Evolutionary conservation across 2,888 invertebrate species (phyloP).

Genomic region (Luperina testacea): DNA sequence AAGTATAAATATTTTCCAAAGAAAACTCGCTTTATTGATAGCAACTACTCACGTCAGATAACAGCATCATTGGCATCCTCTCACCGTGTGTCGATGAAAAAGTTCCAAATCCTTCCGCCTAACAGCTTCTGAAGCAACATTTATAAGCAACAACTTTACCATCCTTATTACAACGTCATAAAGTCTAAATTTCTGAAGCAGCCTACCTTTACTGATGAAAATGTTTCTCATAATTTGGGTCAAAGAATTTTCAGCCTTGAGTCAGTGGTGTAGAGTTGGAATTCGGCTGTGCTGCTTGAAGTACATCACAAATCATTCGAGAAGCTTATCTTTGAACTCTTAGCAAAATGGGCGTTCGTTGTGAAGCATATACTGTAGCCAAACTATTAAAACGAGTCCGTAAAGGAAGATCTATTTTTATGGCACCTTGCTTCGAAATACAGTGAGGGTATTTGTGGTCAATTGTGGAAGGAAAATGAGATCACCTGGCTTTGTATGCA

Average conservation of each 20-base stretch:
- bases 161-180: conserved; percentile 15
- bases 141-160: not conserved
- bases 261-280: not conserved
- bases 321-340: conserved; percentile 66
- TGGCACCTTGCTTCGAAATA: conserved; percentile 27
- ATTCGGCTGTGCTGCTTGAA: conserved; percentile 13
- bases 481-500: too few species aligned
- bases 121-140: conserved; percentile 19
- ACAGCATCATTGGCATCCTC: conserved; percentile 40
- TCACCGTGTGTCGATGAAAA: conserved; percentile 58
- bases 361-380: conserved; percentile 39
- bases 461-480: not conserved
- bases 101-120: conserved; percentile 65
- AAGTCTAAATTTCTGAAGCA: conserved; percentile 29
- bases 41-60: conserved; percentile 55
- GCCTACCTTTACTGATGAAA: conserved; percentile 33
- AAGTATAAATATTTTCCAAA: not conserved
- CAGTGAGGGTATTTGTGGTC: conserved; percentile 23
- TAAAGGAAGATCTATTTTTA: conserved; percentile 44
- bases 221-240: not conserved
- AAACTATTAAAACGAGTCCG: conserved; percentile 60
- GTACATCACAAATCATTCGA: conserved; percentile 43
- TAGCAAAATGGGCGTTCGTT: conserved; percentile 64
- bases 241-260: conserved; percentile 36
- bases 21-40: conserved; percentile 33